Evolutionary conservation across 64 coral and sea anemone genomes (phyloP).

Genomic region (Hydrozoanthus tunicans): DNA sequence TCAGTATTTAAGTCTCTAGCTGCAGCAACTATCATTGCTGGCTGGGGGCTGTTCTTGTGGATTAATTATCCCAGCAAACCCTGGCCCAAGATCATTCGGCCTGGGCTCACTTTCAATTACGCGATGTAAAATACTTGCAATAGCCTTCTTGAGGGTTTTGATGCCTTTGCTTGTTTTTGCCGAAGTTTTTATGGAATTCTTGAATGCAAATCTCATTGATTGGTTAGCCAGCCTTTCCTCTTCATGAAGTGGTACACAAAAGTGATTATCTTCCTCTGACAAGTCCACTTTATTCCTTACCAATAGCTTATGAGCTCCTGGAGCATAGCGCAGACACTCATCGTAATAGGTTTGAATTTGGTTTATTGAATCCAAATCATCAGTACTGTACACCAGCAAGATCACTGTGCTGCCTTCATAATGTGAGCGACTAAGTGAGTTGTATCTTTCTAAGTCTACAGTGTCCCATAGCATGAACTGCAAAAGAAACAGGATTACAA

Average conservation of each 20-base stretch:
- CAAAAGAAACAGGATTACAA: neutral
- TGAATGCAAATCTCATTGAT: neutral
- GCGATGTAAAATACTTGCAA: slow-evolving; percentile 56
- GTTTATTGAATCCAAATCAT: slow-evolving; percentile 44
- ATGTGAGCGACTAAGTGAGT: slow-evolving; percentile 47
- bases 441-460: slow-evolving; percentile 55
- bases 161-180: slow-evolving; percentile 52
- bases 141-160: slow-evolving; percentile 1
- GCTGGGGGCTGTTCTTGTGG: no score
- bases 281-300: slow-evolving; percentile 73
- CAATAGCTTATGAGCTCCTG: slow-evolving; percentile 46
- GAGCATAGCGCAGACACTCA: slow-evolving; percentile 22
- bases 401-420: slow-evolving; percentile 60
- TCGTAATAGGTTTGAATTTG: slow-evolving; percentile 32
- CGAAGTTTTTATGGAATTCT: slow-evolving; percentile 49
- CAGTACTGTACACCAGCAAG: slow-evolving; percentile 65
- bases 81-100: neutral
- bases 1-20: no score
- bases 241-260: slow-evolving; percentile 27
- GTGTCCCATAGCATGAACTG: slow-evolving; percentile 66
- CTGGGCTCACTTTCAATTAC: neutral
- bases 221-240: neutral
- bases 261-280: neutral
- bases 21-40: no score
- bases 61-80: no score